phyloP scores from a whole-genome alignment of 2,888 invertebrate genomes.

The Salticus scenicus region DNA sequence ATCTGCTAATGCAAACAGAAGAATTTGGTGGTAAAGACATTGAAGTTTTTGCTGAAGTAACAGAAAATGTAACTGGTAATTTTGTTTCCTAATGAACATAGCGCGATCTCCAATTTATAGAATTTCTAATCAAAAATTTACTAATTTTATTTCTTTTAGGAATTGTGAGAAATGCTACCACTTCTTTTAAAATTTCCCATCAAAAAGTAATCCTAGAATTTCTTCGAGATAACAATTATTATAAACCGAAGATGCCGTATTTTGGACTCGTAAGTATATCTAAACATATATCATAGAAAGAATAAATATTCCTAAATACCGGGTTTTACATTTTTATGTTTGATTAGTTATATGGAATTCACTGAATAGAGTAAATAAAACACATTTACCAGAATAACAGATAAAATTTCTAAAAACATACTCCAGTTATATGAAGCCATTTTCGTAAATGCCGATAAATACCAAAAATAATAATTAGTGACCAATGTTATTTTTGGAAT shows the following conservation, averaged over 20 bases:
- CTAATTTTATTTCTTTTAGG: conserved; percentile 21
- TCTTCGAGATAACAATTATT: conserved; percentile 23
- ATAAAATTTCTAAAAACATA: too few relatives aligned
- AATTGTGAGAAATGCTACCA: conserved; percentile 25
- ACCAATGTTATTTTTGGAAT: too few relatives aligned
- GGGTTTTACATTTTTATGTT: too few relatives aligned
- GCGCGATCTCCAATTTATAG: too few relatives aligned
- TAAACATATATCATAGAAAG: neutral
- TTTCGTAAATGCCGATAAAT: too few relatives aligned
- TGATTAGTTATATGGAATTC: too few relatives aligned
- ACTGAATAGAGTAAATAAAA: too few relatives aligned
- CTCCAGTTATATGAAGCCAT: too few relatives aligned
- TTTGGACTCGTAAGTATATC: conserved; percentile 34
- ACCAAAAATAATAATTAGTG: too few relatives aligned
- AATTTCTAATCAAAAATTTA: neutral
- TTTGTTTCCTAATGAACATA: too few relatives aligned
- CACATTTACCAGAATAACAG: too few relatives aligned
- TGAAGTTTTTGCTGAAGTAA: conserved; percentile 76
- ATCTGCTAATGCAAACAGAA: conserved; percentile 75
- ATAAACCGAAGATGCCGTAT: conserved; percentile 54
- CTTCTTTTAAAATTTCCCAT: neutral
- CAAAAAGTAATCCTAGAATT: conserved; percentile 32
- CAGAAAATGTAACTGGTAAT: conserved; percentile 81
- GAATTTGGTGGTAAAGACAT: conserved; percentile 75
- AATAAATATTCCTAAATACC: too few relatives aligned